A percentile compares a stretch with the other conserved stretches of the same genome.
Evolutionary conservation across 2,888 invertebrate genomes (phyloP).

Genomic region (Caradrina clavipalpis): DNA sequence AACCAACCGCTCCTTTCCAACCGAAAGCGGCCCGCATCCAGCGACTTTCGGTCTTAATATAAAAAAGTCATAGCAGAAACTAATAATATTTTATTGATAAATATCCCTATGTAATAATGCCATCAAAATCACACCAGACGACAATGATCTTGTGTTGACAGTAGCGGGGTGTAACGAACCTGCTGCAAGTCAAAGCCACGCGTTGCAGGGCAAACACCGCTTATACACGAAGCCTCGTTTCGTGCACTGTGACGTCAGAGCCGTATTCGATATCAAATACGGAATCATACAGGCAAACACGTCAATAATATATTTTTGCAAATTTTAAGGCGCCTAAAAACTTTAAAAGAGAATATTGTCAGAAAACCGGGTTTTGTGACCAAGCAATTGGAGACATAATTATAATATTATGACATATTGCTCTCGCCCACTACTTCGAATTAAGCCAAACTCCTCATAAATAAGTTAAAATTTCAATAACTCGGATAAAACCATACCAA

Average conservation of each 20-base stretch:
- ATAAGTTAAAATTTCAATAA: too few relatives aligned
- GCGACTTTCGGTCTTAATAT: too few relatives aligned
- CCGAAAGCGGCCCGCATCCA: too few relatives aligned
- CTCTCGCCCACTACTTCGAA: too few relatives aligned
- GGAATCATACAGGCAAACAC: constrained; percentile 4
- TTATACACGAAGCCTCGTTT: constrained; percentile 26
- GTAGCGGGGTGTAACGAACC: constrained; percentile 47
- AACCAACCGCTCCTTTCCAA: too few relatives aligned
- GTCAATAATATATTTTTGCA: background rate
- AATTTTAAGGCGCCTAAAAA: background rate
- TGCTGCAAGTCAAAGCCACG: constrained; percentile 36
- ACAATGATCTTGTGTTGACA: constrained; percentile 48
- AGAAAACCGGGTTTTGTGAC: too few relatives aligned
- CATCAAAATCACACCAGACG: constrained; percentile 18
- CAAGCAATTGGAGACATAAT: too few relatives aligned
- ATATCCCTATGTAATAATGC: background rate
- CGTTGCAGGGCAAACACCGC: constrained; percentile 36
- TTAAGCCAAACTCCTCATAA: too few relatives aligned
- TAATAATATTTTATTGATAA: background rate
- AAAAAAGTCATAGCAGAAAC: too few relatives aligned
- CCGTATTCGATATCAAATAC: constrained; percentile 13
- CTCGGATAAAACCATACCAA: too few relatives aligned
- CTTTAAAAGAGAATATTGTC: background rate
- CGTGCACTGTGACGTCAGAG: constrained; percentile 1
- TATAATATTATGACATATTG: too few relatives aligned